Evolutionary conservation across 2,888 invertebrate species (phyloP), one percentile per base, ranked within the genome.

Genomic region (Andricus curvator): DNA sequence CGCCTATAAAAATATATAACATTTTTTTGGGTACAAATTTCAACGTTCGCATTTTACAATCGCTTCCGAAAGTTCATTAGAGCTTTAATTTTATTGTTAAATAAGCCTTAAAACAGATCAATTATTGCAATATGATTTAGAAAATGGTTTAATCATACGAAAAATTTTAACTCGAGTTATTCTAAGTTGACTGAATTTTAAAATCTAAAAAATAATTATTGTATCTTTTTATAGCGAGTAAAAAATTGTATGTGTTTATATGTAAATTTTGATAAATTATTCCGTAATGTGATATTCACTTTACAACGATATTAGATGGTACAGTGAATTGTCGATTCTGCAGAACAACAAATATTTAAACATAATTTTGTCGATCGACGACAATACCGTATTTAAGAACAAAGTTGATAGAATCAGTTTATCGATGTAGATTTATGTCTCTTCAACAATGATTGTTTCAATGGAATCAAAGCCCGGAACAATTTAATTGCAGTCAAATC

Each of bases 1-100:
- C 85, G 41, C 70, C 77, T 25, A 77, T 81, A 33, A 60, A 62
- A 62, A 62, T 22, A 22, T n/a, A 20, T 22, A 22, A 25, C 15
- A 11, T 15, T 25, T 62, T 62, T 62, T 62, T 62, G 25, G 62
- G 62, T 62, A 62, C 25, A 25, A n/a, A 56, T n/a, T 51, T 56
- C 20, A 48, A 51, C 17, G 1, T 37, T 74, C 29, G n/a, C 9
- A 9, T 56, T 56, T 56, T 20, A 9, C n/a, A 56, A 56, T n/a
- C 56, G n/a, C 66, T 29, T 66, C 11, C 66, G 8, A 67, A 67
- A 33, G 13, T 33, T 17, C 33, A 67, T n/a, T 37, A 62, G 2
- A 25, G 25, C 22, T 25, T 11, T n/a, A 0, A 9, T n/a, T n/a
- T 56, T n/a, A n/a, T 6, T 62, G 4, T 1, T 62, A 25, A 62